Percentiles rank a stretch among this genome's conserved stretches.
Evolutionary conservation across 2,797 vertebrate species (phyloP).

Genomic region (Sphenodon punctatus): DNA sequence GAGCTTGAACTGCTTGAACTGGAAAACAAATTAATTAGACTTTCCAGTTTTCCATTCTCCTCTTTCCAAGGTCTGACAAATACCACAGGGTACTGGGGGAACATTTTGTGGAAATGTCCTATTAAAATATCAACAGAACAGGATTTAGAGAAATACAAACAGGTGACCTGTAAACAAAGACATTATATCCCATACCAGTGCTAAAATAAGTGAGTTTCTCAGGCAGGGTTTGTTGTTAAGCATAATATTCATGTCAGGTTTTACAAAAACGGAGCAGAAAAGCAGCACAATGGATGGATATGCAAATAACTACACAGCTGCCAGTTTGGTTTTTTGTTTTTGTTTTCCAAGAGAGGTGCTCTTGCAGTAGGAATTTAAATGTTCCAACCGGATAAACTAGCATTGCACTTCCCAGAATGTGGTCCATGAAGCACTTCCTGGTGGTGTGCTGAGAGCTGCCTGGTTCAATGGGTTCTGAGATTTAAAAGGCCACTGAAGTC

Average conservation of each 20-base stretch:
- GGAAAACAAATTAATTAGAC: background rate
- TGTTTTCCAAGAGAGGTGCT: too few species aligned
- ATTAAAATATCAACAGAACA: background rate
- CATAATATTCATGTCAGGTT: background rate
- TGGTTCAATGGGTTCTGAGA: background rate
- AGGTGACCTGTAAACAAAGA: background rate
- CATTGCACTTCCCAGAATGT: background rate
- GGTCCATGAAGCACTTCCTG: background rate
- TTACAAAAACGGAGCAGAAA: too few species aligned
- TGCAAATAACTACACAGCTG: background rate
- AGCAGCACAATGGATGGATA: background rate
- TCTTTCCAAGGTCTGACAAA: background rate
- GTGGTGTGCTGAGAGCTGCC: background rate
- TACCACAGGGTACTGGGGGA: background rate
- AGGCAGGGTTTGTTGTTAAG: background rate
- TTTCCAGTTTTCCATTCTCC: background rate
- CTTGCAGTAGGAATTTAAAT: background rate
- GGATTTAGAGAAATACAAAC: background rate
- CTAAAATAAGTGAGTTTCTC: background rate
- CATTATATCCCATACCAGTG: background rate
- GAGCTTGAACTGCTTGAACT: background rate
- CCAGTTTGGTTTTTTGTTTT: too few species aligned
- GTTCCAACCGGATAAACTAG: background rate
- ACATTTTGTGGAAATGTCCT: background rate
- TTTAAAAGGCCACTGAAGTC: background rate